A percentile compares a stretch with the other conserved stretches of the same genome.
phyloP scores from a whole-genome alignment of 1,140 invertebrate species.

The Drosophila ercepeae region DNA sequence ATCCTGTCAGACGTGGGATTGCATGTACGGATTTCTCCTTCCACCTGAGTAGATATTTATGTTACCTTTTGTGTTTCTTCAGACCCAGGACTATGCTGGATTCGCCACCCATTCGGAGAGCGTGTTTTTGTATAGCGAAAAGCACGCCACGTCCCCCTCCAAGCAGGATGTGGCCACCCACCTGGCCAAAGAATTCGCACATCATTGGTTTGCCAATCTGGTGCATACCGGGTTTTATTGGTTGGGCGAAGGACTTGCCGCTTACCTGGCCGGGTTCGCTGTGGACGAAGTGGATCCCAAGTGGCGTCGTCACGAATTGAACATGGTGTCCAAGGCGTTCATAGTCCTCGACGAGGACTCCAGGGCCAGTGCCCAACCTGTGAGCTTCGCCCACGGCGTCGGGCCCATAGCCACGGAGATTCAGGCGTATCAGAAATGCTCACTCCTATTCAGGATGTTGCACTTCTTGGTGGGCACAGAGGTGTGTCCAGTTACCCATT shows the following conservation, averaged over 20 bases:
- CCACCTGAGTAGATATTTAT: background rate
- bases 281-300: constrained; percentile 2
- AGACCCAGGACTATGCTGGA: constrained; percentile 4
- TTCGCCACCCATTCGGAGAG: background rate
- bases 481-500: background rate
- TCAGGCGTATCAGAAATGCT: background rate
- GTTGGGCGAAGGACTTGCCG: background rate
- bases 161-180: constrained; percentile 1
- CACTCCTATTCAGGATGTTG: constrained; percentile 8
- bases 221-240: background rate
- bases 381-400: background rate
- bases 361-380: background rate
- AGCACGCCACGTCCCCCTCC: background rate
- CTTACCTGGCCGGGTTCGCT: constrained; percentile 4
- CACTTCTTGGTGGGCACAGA: constrained; percentile 8
- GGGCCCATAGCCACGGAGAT: background rate
- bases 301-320: background rate
- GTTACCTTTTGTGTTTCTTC: background rate
- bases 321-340: background rate
- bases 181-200: background rate
- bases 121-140: background rate
- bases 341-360: background rate
- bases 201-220: constrained; percentile 8
- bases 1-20: background rate
- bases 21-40: too few species aligned